A percentile compares a stretch with the other conserved stretches of the same genome.
These are phyloP conservation scores for Acromyrmex heyeri DNA, from an alignment of 1,140 invertebrate genomes.

Conservation along the genomic window DNA sequence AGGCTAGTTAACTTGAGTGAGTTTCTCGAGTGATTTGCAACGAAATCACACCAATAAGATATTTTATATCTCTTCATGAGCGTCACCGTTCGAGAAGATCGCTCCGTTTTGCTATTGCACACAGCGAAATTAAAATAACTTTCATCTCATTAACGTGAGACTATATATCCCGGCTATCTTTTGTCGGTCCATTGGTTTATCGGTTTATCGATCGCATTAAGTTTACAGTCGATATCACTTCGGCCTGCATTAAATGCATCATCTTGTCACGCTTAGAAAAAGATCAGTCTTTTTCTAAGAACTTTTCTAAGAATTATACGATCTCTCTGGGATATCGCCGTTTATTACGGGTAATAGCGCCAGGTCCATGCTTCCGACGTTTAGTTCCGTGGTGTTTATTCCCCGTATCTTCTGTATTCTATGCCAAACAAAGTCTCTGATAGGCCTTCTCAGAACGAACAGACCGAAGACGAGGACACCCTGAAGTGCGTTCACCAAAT, in stretches of 20 bases:
- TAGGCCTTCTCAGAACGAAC: conserved; percentile 87
- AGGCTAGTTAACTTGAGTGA: background rate
- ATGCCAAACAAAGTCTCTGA: conserved; percentile 82
- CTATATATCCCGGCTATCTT: background rate
- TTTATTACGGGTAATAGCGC: conserved; percentile 79
- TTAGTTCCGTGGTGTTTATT: conserved; percentile 67
- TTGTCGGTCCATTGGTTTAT: background rate
- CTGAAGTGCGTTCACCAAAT: conserved; percentile 86
- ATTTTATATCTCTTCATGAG: conserved; percentile 1
- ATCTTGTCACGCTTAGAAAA: background rate
- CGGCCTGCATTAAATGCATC: background rate
- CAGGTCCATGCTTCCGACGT: conserved; percentile 79
- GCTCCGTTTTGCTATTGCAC: background rate
- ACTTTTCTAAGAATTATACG: conserved; percentile 19
- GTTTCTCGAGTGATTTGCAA: background rate
- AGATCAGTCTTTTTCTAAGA: background rate
- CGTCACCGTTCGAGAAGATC: background rate
- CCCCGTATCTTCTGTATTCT: conserved; percentile 80
- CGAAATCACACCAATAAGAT: background rate
- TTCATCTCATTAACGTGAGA: background rate
- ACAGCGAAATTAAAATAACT: conserved; percentile 37
- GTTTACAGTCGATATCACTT: conserved; percentile 22
- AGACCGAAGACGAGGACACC: conserved; percentile 86
- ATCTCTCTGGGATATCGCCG: conserved; percentile 61
- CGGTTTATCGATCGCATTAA: conserved; percentile 25